A percentile compares a stretch with the other conserved stretches of the same genome.
phyloP scores from a whole-genome alignment of 2,888 invertebrate species.

The Tetragonula carbonaria region DNA sequence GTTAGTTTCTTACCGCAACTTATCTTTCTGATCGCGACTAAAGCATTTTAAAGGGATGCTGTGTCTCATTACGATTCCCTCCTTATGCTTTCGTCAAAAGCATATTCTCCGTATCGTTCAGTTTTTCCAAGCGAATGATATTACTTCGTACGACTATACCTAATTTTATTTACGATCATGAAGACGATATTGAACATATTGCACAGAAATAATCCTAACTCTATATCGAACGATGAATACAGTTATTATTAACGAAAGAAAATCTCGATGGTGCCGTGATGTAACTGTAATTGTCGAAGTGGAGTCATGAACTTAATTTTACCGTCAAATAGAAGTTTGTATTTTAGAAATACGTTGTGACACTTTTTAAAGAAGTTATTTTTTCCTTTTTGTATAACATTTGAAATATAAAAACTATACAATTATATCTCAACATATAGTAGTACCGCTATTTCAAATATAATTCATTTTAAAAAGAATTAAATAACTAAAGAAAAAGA shows the following conservation, averaged over 20 bases:
- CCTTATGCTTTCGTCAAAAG: neutral
- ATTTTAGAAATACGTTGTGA: neutral
- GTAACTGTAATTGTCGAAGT: neutral
- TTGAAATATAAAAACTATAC: neutral
- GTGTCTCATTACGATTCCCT: neutral
- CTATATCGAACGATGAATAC: neutral
- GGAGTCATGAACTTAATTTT: slow-evolving; percentile 17
- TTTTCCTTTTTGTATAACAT: neutral
- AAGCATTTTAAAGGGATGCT: slow-evolving; percentile 29
- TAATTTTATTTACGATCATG: neutral
- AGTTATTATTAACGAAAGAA: neutral
- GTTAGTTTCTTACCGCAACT: neutral
- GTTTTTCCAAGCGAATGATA: neutral
- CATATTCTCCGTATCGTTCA: neutral
- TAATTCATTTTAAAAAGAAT: too few species aligned
- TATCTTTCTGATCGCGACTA: neutral
- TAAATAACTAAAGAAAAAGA: too few species aligned
- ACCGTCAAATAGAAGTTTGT: neutral
- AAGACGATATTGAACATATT: neutral
- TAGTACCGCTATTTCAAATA: too few species aligned
- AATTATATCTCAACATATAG: too few species aligned
- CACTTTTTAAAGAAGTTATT: neutral
- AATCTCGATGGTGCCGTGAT: neutral
- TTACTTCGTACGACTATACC: neutral
- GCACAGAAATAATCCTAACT: neutral